Base-by-base conservation (phyloP, 2,888 invertebrate species). In the Gnatocerus cornutus region DNA sequence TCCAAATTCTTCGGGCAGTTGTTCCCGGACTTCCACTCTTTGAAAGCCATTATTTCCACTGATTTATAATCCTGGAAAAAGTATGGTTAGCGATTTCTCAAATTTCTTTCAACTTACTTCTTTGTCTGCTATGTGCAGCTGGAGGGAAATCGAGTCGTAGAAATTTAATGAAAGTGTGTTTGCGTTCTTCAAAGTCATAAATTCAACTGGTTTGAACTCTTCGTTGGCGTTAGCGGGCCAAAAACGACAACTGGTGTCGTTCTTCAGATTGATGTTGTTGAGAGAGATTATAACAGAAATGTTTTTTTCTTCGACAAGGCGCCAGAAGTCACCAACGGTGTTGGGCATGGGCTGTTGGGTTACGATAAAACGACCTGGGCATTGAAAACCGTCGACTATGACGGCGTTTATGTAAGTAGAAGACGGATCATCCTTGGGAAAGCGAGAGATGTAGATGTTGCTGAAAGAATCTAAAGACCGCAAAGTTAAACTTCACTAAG, bases 321-420 rank as follows among this genome's bases (percentile, higher is more conserved):
- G 80, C 87, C 87, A 87, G 71, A 87, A 87, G 76, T 87, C 86
- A 4, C 78, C 80, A 0, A 85, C 59, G 1, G 87, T 87, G 9
- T 81, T 77, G 0, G 83, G 83, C 71, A 87, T 65, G 0, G 87
- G 87, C 43, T 84, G 80, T 71, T 87, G 86, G 0, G 87, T 85
- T 0, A 84, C 85, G 3, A 87, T 80, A 62, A 83, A 87, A 68
- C 84, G 83, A 65, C 82, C 81, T 5, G 75, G 75, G 21, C 62
- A 80, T 37, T 81, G 78, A 72, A 80, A 81, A 65, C 80, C 84
- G 63, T 85, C 84, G 1, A 87, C 86, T 67, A 77, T 77, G 7
- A 86, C 83, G 0, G 86, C 87, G 52, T 86, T 86, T 14, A 87
- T 85, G 72, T 87, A 87, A 58, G 83, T 82, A 12, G 86, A 85